phyloP scores from a whole-genome alignment of 1,140 invertebrate genomes.

The Choristoneura fumiferana region DNA sequence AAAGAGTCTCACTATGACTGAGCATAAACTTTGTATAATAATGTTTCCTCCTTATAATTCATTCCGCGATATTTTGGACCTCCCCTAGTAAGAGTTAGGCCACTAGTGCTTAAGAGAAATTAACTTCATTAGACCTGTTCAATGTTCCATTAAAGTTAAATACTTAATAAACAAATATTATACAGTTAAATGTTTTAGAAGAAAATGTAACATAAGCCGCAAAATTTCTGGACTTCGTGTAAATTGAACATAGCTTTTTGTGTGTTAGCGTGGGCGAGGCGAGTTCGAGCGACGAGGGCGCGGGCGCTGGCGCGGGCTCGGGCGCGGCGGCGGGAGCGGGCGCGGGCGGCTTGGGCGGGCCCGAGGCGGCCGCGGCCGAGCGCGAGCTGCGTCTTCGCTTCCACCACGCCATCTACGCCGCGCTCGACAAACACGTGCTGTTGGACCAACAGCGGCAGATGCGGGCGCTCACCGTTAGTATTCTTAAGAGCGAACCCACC shows the following conservation, averaged over 20 bases:
- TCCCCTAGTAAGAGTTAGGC: too few species aligned
- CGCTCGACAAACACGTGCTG: slow-evolving; percentile 89
- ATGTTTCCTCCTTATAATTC: too few species aligned
- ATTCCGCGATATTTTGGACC: too few species aligned
- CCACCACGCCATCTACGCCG: slow-evolving; percentile 87
- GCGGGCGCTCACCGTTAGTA: slow-evolving; percentile 81
- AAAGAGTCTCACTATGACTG: too few species aligned
- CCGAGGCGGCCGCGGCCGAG: slow-evolving; percentile 85
- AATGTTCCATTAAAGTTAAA: too few species aligned
- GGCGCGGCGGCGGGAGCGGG: slow-evolving; percentile 80
- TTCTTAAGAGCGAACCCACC: too few species aligned
- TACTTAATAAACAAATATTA: too few species aligned
- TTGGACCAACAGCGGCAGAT: slow-evolving; percentile 88
- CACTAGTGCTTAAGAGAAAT: too few species aligned
- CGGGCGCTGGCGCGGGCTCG: slow-evolving; percentile 79
- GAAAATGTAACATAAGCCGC: too few species aligned
- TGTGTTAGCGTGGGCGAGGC: slow-evolving; percentile 33
- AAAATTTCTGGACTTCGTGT: not conserved
- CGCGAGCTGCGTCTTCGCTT: slow-evolving; percentile 91
- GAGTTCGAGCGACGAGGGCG: slow-evolving; percentile 43
- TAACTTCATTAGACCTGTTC: too few species aligned
- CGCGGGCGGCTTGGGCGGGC: slow-evolving; percentile 72
- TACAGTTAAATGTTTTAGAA: too few species aligned
- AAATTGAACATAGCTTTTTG: not conserved
- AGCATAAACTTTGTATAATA: too few species aligned